Evolutionary conservation across 1,140 invertebrate genomes (phyloP), one percentile per base, ranked within the genome.

Genomic region (Acromyrmex echinatior): DNA sequence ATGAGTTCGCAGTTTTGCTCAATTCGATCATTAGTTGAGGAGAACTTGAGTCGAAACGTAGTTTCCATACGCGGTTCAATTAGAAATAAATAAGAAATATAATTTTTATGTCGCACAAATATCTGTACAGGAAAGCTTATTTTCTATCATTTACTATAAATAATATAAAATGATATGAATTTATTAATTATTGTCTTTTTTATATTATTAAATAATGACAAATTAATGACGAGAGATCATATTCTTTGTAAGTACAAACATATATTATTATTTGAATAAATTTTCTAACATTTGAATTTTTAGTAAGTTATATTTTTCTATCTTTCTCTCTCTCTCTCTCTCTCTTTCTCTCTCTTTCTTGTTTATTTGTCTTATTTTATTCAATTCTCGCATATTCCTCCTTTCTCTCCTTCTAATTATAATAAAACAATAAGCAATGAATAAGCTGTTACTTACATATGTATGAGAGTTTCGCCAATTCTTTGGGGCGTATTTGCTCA

Each of bases 401-500:
- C 10, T 79, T 14, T 21, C 62, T 31, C 28, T 35, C 7, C 4
- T 79, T 68, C n/a, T 45, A 68, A 68, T 45, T 68, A 45, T 12
- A 21, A 39, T 68, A 45, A 45, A 68, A 68, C 5, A 5, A 31
- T 28, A 49, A 62, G 45, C 25, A 25, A 4, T 9, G 21, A n/a
- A 18, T 18, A 35, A 66, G 35, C 39, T 56, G 14, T 1, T 76
- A 97, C 97, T 97, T 96, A 98, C 98, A 96, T 98, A 97, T 92
- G 98, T 98, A 95, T 98, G 97, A 82, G 98, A 98, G 86, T 98
- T 98, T 95, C 98, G 97, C 98, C 98, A 99, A 95, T 97, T 98
- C 96, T 99, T 99, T 91, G 98, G 98, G 87, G 98, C 98, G 96
- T 99, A 99, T 96, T 99, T 99, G 92, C 98, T 98, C 92, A 99